Evolutionary conservation across 2,113 vertebrate genomes (phyloP).

Genomic region (Potamarius usumacintae): DNA sequence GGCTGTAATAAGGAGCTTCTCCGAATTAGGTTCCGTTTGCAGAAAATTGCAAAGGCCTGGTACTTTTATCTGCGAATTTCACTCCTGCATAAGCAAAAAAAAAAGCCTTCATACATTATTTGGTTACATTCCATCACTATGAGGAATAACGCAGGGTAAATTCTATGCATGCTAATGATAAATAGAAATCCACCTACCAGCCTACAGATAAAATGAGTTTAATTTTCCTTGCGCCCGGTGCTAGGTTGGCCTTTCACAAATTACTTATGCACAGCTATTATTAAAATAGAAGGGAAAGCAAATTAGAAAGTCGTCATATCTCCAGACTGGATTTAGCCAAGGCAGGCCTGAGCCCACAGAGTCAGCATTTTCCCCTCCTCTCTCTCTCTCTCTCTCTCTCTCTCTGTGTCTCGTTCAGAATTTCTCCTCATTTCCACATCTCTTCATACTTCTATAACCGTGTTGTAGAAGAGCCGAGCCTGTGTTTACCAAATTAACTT

Average conservation of each 20-base stretch:
- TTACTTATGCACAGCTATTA: constrained; percentile 99
- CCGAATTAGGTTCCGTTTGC: constrained; percentile 99
- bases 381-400: constrained; percentile 16
- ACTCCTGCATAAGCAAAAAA: constrained; percentile 96
- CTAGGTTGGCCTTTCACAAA: constrained; percentile 99
- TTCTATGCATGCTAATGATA: constrained; percentile 99
- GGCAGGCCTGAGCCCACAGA: constrained; percentile 90
- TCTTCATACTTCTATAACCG: constrained; percentile 84
- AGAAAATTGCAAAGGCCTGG: constrained; percentile 94
- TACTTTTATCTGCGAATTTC: constrained; percentile 99
- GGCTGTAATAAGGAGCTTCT: constrained; percentile 97
- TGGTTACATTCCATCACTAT: constrained; percentile 99
- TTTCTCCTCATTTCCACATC: constrained; percentile 85
- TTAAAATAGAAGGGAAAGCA: constrained; percentile 99
- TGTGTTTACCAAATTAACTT: constrained; percentile 99
- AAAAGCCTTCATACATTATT: constrained; percentile 93
- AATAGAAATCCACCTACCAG: constrained; percentile 99
- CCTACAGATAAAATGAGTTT: constrained; percentile 99
- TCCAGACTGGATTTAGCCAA: constrained; percentile 97
- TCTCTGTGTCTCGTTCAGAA: constrained; percentile 54
- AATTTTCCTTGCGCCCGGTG: constrained; percentile 95
- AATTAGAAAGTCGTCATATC: constrained; percentile 99
- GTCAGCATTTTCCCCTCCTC: constrained; percentile 87
- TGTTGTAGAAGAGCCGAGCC: constrained; percentile 90
- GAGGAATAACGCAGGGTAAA: constrained; percentile 99